phyloP scores from a whole-genome alignment of 1,140 invertebrate genomes.

The Aphidius ervi region DNA sequence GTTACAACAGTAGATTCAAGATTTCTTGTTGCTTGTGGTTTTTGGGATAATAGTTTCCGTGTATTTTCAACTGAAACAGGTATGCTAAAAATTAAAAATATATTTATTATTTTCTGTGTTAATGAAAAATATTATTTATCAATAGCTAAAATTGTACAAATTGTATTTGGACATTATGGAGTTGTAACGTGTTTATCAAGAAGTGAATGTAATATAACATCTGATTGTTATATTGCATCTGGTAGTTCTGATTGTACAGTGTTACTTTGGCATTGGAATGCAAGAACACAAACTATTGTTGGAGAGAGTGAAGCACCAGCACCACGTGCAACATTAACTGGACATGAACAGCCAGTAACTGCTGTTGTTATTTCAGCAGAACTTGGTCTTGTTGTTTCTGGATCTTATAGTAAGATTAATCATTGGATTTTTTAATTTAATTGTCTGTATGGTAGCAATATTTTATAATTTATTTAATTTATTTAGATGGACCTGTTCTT shows the following conservation, averaged over 20 bases:
- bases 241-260: constrained; percentile 97
- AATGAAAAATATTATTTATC: constrained; percentile 16
- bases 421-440: constrained; percentile 19
- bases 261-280: constrained; percentile 97
- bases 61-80: constrained; percentile 96
- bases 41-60: constrained; percentile 99
- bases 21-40: constrained; percentile 96
- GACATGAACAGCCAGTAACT: constrained; percentile 92
- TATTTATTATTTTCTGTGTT: constrained; percentile 14
- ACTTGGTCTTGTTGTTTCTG: constrained; percentile 94
- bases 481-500: constrained; percentile 85
- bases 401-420: constrained; percentile 69
- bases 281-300: constrained; percentile 90
- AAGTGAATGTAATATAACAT: constrained; percentile 97
- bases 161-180: constrained; percentile 97
- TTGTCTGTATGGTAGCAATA: not conserved
- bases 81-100: constrained; percentile 42
- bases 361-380: constrained; percentile 96
- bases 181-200: constrained; percentile 95
- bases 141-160: constrained; percentile 94
- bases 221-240: constrained; percentile 97
- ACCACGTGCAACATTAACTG: constrained; percentile 92
- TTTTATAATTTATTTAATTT: constrained; percentile 5
- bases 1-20: constrained; percentile 95
- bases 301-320: constrained; percentile 93